phyloP scores from a whole-genome alignment of 2,113 vertebrate genomes.

The Sceloporus tristichus region DNA sequence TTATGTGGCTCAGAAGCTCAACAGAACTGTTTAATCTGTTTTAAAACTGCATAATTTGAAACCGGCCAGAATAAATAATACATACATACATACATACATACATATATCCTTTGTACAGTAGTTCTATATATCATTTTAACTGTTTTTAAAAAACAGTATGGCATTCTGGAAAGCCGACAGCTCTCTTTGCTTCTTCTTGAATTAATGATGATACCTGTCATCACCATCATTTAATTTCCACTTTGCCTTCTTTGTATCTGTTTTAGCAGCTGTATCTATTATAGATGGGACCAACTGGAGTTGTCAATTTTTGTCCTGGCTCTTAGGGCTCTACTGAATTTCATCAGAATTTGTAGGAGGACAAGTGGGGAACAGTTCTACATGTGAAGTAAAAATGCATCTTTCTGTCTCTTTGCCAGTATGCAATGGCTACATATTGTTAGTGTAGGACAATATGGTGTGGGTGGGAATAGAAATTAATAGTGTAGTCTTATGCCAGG shows the following conservation, averaged over 20 bases:
- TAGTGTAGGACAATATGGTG: not conserved
- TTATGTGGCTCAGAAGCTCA: not conserved
- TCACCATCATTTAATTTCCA: constrained; percentile 36
- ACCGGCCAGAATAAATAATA: not conserved
- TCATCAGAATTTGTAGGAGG: not conserved
- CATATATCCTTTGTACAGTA: not conserved
- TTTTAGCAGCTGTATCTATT: constrained; percentile 10
- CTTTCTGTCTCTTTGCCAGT: not conserved
- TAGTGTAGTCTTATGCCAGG: not conserved
- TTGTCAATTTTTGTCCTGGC: constrained; percentile 6
- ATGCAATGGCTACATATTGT: not conserved
- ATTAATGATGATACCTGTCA: constrained; percentile 24
- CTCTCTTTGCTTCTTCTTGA: constrained; percentile 22
- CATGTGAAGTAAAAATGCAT: not conserved
- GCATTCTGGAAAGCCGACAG: not conserved
- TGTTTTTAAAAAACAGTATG: not conserved
- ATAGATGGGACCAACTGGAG: constrained; percentile 1
- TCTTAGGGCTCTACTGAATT: not conserved
- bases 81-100: constrained; percentile 4
- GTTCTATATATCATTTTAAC: constrained; percentile 5
- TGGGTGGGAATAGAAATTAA: not conserved
- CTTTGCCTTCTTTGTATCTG: constrained; percentile 1
- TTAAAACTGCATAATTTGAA: not conserved
- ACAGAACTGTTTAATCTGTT: not conserved
- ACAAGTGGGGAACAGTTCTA: rapidly evolving